Base-by-base conservation (phyloP, 2,113 vertebrate species). In the Cnemophilus loriae region DNA sequence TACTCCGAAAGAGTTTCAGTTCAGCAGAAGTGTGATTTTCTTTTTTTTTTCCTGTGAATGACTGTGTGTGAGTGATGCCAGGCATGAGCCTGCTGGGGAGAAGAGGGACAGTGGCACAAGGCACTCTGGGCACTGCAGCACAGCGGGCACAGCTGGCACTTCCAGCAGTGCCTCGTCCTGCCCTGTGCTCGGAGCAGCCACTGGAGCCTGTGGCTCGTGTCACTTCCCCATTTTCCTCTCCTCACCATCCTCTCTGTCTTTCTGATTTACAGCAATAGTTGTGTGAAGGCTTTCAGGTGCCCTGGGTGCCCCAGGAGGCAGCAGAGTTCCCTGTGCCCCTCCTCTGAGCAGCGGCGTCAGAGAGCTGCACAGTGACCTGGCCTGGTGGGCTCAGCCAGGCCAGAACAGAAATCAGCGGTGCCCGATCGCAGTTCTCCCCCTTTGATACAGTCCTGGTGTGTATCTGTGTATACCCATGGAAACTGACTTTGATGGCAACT, bases 371-470 rank as follows among this genome's bases (percentile, higher is more conserved):
- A 3, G 47, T 23, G 47, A 13, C 53, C 44, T 19, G 13, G 7
- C 50, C n/a, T 71, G 67, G 4, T 3, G 37, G 19, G 24, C 57
- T 68, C 37, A 53, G 23, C 33, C 32, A 4, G 46, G 30, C 68
- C 41, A 12, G 42, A 42, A 41, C 10, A 35, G 15, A 28, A 67
- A 75, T 18, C 6, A 7, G 24, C 2, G 0, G 19, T 26, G 56
- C 3, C 3, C 0, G 0, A 16, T 30, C 26, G 0, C 1, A 71
- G 22, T 22, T 55, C 35, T 63, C n/a, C 33, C 39, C 35, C 0
- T 30, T 10, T 7, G 21, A 15, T 69, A 16, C 1, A 0, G 7
- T 49, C 26, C 67, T 73, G 44, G 28, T 33, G 33, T 10, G 14
- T 37, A 4, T 13, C 77, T 73, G 3, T 18, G 47, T 6, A 3